Conservation (phyloP, 2,113 vertebrate species). For the Girardinichthys multiradiatus region DNA sequence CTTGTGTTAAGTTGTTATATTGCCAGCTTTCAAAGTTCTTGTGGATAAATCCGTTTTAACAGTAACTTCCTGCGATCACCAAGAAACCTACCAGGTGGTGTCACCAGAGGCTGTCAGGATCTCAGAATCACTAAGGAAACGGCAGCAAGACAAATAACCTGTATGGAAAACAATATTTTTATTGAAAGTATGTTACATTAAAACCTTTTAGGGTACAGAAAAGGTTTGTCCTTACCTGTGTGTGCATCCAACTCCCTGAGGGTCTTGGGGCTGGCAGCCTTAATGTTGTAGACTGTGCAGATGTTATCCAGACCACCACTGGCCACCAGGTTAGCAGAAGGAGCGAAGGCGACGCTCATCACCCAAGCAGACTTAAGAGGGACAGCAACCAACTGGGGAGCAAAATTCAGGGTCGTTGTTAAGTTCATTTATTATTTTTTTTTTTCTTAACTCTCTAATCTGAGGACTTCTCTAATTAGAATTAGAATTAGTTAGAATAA, state of each 20-base stretch:
- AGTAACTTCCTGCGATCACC: background rate
- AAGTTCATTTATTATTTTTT: background rate
- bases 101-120: constrained; percentile 83
- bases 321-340: constrained; percentile 82
- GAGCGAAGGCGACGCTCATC: constrained; percentile 82
- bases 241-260: constrained; percentile 82
- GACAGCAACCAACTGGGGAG: constrained; percentile 74
- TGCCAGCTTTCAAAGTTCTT: background rate
- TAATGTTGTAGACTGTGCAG: constrained; percentile 82
- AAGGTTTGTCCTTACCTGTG: constrained; percentile 66
- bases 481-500: background rate
- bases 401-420: background rate
- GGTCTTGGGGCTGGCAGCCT: constrained; percentile 75
- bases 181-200: background rate
- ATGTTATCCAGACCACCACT: constrained; percentile 83
- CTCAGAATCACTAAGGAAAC: constrained; percentile 81
- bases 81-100: constrained; percentile 80
- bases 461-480: background rate
- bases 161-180: background rate
- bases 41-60: background rate
- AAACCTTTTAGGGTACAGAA: background rate
- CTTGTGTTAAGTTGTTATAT: too few species aligned
- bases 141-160: constrained; percentile 82
- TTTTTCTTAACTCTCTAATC: background rate
- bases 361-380: constrained; percentile 85